A percentile compares a stretch with the other conserved stretches of the same genome.
Evolutionary conservation across 2,797 vertebrate genomes (phyloP).

Genomic region (Kryptopterus vitreolus): DNA sequence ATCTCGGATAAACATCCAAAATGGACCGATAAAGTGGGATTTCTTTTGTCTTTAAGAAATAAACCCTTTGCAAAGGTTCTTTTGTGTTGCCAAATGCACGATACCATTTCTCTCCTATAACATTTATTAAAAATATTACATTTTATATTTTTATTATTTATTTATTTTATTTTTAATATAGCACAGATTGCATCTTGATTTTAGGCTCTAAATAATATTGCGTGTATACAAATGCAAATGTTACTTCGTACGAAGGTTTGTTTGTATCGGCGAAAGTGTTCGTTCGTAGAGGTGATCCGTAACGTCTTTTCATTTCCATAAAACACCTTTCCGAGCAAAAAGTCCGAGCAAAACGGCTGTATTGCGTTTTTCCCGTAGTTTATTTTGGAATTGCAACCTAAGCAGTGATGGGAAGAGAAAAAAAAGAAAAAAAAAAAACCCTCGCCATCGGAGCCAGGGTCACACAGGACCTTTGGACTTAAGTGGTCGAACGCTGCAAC

Average conservation of each 20-base stretch:
- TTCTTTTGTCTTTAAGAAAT: background rate
- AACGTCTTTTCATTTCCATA: too few relatives aligned
- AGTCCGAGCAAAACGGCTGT: too few relatives aligned
- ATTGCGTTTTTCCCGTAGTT: too few relatives aligned
- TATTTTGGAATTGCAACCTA: background rate
- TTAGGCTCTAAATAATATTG: background rate
- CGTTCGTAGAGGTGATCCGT: too few relatives aligned
- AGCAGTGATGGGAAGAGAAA: too few relatives aligned
- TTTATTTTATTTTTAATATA: too few relatives aligned
- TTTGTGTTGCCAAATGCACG: background rate
- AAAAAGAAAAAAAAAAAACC: too few relatives aligned
- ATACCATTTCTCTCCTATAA: background rate
- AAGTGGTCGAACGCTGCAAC: background rate
- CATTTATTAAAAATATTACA: background rate
- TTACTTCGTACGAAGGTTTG: too few relatives aligned
- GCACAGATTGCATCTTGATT: too few relatives aligned
- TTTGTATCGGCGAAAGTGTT: too few relatives aligned
- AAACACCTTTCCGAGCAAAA: too few relatives aligned
- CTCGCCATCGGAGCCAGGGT: constrained; percentile 16
- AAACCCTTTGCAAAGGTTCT: background rate
- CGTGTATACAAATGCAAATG: background rate
- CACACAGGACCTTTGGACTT: constrained; percentile 25
- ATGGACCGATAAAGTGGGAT: background rate
- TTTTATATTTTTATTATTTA: too few relatives aligned
- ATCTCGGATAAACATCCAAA: background rate